These are phyloP conservation scores for Enhydra lutris DNA, from an alignment of 2,113 vertebrate genomes.

Conservation along the genomic window DNA sequence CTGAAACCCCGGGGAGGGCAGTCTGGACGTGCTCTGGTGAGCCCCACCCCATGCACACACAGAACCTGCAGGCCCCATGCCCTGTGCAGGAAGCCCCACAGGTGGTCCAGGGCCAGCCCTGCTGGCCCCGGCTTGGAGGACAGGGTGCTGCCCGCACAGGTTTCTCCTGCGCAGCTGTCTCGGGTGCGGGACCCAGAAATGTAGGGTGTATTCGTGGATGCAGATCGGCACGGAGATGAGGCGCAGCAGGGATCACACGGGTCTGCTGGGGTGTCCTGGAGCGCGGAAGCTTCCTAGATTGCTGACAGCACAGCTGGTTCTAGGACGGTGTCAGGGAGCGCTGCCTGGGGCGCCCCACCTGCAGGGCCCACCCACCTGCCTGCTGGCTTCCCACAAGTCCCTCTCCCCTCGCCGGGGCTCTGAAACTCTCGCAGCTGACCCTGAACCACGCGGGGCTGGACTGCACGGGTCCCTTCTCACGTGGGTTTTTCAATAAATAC, in stretches of 20 bases:
- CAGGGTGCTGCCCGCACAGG: fast-evolving
- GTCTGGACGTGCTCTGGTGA: fast-evolving
- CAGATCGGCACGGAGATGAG: not conserved
- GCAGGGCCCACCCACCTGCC: not conserved
- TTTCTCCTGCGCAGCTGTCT: not conserved
- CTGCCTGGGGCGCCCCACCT: not conserved
- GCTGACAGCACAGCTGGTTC: not conserved
- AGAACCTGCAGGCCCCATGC: no score
- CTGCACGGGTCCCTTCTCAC: not conserved
- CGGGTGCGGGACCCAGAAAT: not conserved
- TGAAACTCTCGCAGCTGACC: not conserved
- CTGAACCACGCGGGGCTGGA: not conserved
- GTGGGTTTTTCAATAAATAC: not conserved
- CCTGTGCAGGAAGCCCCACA: fast-evolving
- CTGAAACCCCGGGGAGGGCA: fast-evolving
- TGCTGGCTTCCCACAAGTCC: not conserved
- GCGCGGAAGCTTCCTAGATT: not conserved
- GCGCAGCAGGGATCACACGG: fast-evolving
- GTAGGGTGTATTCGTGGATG: not conserved
- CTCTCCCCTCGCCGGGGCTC: not conserved
- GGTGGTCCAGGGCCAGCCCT: fast-evolving
- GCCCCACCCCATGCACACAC: fast-evolving
- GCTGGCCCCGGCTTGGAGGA: fast-evolving
- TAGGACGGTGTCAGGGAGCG: not conserved
- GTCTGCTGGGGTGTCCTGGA: not conserved